Evolutionary conservation across 2,888 invertebrate species (phyloP).

Genomic region (Phyto melanocephala): DNA sequence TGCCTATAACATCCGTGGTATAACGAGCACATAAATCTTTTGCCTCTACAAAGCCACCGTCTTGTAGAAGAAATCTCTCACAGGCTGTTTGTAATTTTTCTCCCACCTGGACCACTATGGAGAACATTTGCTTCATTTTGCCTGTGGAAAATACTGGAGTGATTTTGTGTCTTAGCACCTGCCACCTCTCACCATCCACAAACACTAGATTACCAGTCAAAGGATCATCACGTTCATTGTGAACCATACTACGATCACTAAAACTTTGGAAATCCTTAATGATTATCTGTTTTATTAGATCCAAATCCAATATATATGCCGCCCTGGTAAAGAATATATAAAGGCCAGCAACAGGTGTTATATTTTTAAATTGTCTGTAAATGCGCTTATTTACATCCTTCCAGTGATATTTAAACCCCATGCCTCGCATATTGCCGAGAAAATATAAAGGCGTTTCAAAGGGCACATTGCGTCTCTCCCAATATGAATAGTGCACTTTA

Average conservation of each 20-base stretch:
- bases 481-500: conserved; percentile 47
- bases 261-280: conserved; percentile 66
- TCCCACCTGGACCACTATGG: conserved; percentile 66
- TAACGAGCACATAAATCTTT: conserved; percentile 78
- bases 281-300: conserved; percentile 60
- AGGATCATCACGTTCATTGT: conserved; percentile 65
- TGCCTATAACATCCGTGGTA: conserved; percentile 80
- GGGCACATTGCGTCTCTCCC: conserved; percentile 58
- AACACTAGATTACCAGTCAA: conserved; percentile 65
- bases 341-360: conserved; percentile 69
- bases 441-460: conserved; percentile 45
- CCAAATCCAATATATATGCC: conserved; percentile 59
- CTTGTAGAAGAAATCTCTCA: conserved; percentile 66
- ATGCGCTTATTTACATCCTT: conserved; percentile 62
- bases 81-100: conserved; percentile 68
- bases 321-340: conserved; percentile 70
- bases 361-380: conserved; percentile 62
- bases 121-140: conserved; percentile 72
- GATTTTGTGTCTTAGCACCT: conserved; percentile 70
- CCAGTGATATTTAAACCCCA: conserved; percentile 59
- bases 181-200: conserved; percentile 77
- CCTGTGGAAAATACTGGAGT: conserved; percentile 73
- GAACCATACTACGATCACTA: conserved; percentile 64
- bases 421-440: conserved; percentile 53
- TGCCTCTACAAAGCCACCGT: conserved; percentile 68